Evolutionary conservation across 2,888 invertebrate genomes (phyloP).

Genomic region (Amblyjoppa proteus): DNA sequence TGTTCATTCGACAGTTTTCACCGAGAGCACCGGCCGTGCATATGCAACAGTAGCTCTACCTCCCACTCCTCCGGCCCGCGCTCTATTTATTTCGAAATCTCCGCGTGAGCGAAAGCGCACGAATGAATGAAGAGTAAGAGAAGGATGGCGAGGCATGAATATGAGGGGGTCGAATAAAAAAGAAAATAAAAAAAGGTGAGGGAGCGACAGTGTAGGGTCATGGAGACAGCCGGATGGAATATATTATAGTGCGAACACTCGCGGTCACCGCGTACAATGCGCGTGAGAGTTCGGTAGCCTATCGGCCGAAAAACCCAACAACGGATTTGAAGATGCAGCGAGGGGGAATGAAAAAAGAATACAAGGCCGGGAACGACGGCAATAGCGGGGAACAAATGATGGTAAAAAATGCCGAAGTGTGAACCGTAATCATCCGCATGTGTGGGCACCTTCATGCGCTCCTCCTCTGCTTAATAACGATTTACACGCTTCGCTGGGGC

Average conservation of each 20-base stretch:
- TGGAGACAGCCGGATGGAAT: conserved; percentile 43
- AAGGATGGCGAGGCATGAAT: conserved; percentile 12
- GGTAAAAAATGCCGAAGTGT: conserved; percentile 20
- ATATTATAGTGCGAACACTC: conserved; percentile 22
- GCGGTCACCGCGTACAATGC: background rate
- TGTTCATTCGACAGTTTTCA: conserved; percentile 43
- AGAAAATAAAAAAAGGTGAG: conserved; percentile 21
- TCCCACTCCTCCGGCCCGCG: background rate
- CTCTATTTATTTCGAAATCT: conserved; percentile 58
- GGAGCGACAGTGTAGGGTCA: conserved; percentile 25
- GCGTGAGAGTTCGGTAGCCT: conserved; percentile 2
- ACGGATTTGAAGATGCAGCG: conserved; percentile 31
- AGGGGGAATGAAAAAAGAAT: conserved; percentile 1
- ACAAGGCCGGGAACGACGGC: background rate
- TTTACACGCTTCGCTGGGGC: conserved; percentile 14
- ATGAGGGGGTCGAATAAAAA: background rate
- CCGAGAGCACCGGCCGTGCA: conserved; percentile 49
- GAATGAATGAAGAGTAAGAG: conserved; percentile 13
- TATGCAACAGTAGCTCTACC: conserved; percentile 55
- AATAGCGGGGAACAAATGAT: conserved; percentile 19
- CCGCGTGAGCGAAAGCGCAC: conserved; percentile 30
- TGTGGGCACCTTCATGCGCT: conserved; percentile 13
- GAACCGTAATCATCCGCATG: conserved; percentile 25
- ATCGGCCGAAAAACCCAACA: conserved; percentile 25
- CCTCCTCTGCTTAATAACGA: conserved; percentile 46